A percentile compares a stretch with the other conserved stretches of the same genome.
Evolutionary conservation across 35 echinoderm and acorn worm genomes (phyloP).

Genomic region (Diadema setosum): DNA sequence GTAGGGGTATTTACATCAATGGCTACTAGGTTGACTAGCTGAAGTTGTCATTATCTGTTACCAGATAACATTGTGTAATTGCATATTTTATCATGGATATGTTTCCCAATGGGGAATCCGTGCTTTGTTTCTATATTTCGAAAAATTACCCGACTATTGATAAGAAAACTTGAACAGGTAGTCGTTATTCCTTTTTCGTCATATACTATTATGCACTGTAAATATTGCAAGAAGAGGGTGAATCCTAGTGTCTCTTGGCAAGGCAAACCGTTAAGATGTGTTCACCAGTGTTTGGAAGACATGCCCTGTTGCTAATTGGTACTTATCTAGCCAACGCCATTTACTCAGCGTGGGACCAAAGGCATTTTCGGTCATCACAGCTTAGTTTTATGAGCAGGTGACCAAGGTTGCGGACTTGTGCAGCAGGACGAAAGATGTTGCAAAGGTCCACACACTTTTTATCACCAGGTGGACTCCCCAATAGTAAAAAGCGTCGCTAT

Average conservation of each 20-base stretch:
- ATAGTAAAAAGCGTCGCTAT: no score
- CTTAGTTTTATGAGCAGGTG: no score
- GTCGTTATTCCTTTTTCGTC: neutral
- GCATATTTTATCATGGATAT: neutral
- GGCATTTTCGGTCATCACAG: no score
- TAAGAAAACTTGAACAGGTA: slow-evolving; percentile 4
- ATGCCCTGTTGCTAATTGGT: neutral
- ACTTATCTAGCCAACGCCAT: no score
- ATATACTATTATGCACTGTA: neutral
- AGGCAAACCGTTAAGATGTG: neutral
- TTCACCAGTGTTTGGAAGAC: neutral
- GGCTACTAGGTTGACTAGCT: neutral
- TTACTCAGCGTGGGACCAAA: no score
- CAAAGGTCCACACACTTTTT: no score
- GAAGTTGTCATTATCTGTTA: neutral
- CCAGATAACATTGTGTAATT: neutral
- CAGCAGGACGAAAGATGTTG: no score
- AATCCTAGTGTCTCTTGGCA: neutral
- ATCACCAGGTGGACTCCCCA: no score
- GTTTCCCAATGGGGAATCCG: neutral
- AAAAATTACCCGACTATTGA: neutral
- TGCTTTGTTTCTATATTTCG: neutral
- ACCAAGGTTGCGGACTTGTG: no score
- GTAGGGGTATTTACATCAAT: neutral
- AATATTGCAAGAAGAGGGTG: neutral